phyloP scores from a whole-genome alignment of 2,888 invertebrate species.

The Cacoxenus indagator region DNA sequence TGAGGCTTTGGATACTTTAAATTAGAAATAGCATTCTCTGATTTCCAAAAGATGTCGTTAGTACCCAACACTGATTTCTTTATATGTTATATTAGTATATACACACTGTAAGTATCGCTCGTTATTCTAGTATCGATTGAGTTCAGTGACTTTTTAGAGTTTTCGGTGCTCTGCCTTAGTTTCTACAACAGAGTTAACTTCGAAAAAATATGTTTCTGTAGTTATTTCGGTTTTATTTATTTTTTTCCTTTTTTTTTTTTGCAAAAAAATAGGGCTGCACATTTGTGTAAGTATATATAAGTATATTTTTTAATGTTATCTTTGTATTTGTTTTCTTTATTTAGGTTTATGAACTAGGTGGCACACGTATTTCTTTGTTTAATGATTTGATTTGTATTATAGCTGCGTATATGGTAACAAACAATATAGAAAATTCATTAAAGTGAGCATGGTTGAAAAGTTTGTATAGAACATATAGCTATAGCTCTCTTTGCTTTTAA shows the following conservation, averaged over 20 bases:
- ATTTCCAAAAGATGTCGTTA: background rate
- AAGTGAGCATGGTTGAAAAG: background rate
- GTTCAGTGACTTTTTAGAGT: constrained; percentile 2
- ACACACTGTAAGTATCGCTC: background rate
- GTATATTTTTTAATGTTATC: constrained; percentile 14
- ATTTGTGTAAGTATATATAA: background rate
- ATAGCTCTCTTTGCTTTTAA: background rate
- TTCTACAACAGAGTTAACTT: no score
- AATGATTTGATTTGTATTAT: constrained; percentile 39
- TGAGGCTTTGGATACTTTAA: no score
- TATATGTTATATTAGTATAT: background rate
- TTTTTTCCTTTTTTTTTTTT: background rate
- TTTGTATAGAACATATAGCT: constrained; percentile 1
- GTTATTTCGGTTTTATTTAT: background rate
- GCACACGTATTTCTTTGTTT: constrained; percentile 53
- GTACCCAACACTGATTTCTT: background rate
- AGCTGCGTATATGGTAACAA: background rate
- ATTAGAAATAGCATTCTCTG: background rate
- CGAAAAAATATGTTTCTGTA: background rate
- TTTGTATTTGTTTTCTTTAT: constrained; percentile 26
- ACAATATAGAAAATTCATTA: background rate
- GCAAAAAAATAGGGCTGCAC: constrained; percentile 17
- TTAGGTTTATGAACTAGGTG: constrained; percentile 61
- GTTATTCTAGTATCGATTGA: background rate
- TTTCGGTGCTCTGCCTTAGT: constrained; percentile 1